Percentiles rank a stretch among this genome's conserved stretches.
These are phyloP conservation scores for Halyomorpha halys DNA, from an alignment of 1,140 invertebrate genomes.

Conservation along the genomic window DNA sequence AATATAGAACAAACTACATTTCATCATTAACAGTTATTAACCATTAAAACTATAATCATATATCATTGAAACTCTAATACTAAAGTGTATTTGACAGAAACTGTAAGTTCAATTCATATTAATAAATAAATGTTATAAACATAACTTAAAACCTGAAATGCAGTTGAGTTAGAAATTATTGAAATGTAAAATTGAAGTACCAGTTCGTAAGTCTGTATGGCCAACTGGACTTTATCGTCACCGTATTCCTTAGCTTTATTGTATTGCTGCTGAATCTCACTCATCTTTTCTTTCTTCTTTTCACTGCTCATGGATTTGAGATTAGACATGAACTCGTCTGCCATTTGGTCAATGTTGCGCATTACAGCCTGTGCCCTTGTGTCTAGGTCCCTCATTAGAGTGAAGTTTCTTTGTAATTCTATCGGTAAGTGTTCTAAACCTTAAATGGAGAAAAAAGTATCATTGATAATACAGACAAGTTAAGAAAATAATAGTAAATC, in stretches of 20 bases:
- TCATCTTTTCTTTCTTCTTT: conserved; percentile 67
- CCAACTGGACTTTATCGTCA: conserved; percentile 93
- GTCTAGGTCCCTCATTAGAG: conserved; percentile 89
- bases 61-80: no score
- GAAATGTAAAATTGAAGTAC: no score
- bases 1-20: no score
- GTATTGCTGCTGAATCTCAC: conserved; percentile 75
- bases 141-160: no score
- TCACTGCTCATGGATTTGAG: conserved; percentile 52
- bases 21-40: no score
- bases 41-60: no score
- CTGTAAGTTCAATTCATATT: no score
- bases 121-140: no score
- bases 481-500: no score
- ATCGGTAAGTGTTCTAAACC: conserved; percentile 86
- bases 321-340: conserved; percentile 70
- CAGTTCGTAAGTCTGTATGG: conserved; percentile 96
- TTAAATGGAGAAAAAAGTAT: conserved; percentile 34
- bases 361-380: conserved; percentile 77
- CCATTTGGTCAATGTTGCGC: conserved; percentile 79
- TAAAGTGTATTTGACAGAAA: no score
- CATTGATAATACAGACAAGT: not conserved
- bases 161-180: no score
- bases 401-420: conserved; percentile 91
- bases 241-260: conserved; percentile 88